These are phyloP conservation scores for Entomyzon cyanotis DNA, from an alignment of 2,113 vertebrate species.

Conservation along the genomic window DNA sequence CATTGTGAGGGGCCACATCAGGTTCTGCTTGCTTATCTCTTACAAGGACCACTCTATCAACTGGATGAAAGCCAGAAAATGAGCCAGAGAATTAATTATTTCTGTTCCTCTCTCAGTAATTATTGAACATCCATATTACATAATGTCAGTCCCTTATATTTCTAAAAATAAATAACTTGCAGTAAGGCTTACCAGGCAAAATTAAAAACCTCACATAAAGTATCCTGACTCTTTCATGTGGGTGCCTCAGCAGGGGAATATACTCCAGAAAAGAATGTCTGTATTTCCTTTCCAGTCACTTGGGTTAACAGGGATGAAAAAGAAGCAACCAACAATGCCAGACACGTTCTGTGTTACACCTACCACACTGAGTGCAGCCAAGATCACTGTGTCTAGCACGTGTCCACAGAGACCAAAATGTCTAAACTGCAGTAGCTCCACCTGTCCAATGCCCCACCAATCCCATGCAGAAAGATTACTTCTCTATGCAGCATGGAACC, in stretches of 20 bases:
- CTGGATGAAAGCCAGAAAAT: not conserved
- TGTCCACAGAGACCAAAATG: not conserved
- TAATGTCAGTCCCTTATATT: not conserved
- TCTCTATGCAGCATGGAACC: not conserved
- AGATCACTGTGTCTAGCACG: not conserved
- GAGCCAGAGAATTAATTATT: not conserved
- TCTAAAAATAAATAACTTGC: not conserved
- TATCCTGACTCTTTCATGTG: not conserved
- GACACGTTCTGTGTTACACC: rapidly evolving
- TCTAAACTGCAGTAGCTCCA: not conserved
- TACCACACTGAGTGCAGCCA: not conserved
- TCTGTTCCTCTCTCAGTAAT: not conserved
- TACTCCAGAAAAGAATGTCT: not conserved
- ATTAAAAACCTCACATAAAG: not conserved
- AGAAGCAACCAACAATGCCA: not conserved
- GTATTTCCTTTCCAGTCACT: not conserved
- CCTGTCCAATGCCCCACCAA: not conserved
- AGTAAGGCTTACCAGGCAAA: not conserved
- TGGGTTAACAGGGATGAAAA: not conserved
- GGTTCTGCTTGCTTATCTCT: not conserved
- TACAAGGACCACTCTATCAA: not conserved
- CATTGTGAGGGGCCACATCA: not conserved
- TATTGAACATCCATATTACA: not conserved
- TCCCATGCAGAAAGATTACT: not conserved
- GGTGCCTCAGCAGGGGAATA: not conserved